Evolutionary conservation across 2,888 invertebrate species (phyloP), one percentile per base, ranked within the genome.

Genomic region (Sycophila texana): DNA sequence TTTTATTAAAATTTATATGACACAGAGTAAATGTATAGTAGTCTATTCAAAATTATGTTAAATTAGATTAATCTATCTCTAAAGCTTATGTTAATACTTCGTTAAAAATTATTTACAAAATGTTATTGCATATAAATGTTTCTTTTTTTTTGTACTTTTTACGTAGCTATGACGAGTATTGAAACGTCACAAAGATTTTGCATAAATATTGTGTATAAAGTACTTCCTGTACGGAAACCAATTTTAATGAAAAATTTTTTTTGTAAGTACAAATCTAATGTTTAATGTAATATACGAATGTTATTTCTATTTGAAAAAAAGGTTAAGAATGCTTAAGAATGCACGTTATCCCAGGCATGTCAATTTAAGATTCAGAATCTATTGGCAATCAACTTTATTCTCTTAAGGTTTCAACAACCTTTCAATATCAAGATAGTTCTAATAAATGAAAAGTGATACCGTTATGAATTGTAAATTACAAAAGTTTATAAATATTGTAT

Each of bases 281-380:
- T 68, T 71, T 74, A 70, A 49, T 61, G 65, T 79, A 68, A 70
- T 70, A 65, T 74, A 70, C 58, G 57, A 49, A 51, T 78, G 63
- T 63, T 70, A 74, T 68, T 61, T 61, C 22, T 72, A 55, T 30
- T 61, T 65, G 49, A 18, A 61, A 26, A 26, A 63, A 53, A 53
- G 20, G 18, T 77, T 77, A 22, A 68, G 53, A 26, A 77, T 47
- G 60, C 14, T 67, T 67, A 66, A 22, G 13, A 26, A 49, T 55
- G 26, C 18, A 12, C 47, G 20, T 68, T 71, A 7, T 7, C 47
- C 51, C 7, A 58, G 26, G 20, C 58, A 39, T n/a, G 26, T 58
- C n/a, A 74, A 70, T 70, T 73, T 61, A 30, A n/a, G 18, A 58
- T 58, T 20, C 20, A 58, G 12, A 58, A 58, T 39, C 16, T 61